Conservation (phyloP, 2,113 vertebrate species). For the Triplophysa tibetana region DNA sequence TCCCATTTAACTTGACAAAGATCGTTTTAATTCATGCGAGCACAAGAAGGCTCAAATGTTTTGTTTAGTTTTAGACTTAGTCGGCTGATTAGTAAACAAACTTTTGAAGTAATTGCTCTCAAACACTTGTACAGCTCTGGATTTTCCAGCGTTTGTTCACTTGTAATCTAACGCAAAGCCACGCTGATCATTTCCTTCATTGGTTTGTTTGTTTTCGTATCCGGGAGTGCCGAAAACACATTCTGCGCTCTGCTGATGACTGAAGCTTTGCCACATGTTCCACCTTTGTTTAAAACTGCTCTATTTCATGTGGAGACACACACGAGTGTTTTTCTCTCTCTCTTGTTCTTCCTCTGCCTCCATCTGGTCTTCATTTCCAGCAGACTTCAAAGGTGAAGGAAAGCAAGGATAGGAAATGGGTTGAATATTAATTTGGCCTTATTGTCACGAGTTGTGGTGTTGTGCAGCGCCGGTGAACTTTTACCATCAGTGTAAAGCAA, state of each 20-base stretch:
- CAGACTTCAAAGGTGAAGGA: slow-evolving; percentile 53
- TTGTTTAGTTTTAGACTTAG: background rate
- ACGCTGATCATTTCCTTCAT: slow-evolving; percentile 17
- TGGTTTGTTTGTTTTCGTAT: slow-evolving; percentile 28
- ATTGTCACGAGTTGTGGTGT: slow-evolving; percentile 40
- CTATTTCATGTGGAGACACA: slow-evolving; percentile 35
- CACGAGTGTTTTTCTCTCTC: slow-evolving; percentile 18
- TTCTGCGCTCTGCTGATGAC: slow-evolving; percentile 15
- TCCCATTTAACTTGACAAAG: no score
- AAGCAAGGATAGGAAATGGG: slow-evolving; percentile 48
- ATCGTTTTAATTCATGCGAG: no score
- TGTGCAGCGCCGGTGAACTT: slow-evolving; percentile 22
- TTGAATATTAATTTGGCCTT: slow-evolving; percentile 51
- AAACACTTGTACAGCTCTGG: background rate
- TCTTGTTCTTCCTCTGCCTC: slow-evolving; percentile 24
- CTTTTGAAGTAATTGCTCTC: background rate
- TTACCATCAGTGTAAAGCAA: slow-evolving; percentile 11
- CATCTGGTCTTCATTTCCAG: slow-evolving; percentile 57
- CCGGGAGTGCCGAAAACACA: slow-evolving; percentile 23
- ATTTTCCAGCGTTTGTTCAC: slow-evolving; percentile 15
- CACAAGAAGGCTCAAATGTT: no score
- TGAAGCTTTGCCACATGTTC: slow-evolving; percentile 47
- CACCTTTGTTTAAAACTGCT: slow-evolving; percentile 19
- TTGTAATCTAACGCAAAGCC: slow-evolving; percentile 7
- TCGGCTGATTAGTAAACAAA: slow-evolving; percentile 7